Evolutionary conservation across 2,797 vertebrate species (phyloP).

Genomic region (Botia almorhae): DNA sequence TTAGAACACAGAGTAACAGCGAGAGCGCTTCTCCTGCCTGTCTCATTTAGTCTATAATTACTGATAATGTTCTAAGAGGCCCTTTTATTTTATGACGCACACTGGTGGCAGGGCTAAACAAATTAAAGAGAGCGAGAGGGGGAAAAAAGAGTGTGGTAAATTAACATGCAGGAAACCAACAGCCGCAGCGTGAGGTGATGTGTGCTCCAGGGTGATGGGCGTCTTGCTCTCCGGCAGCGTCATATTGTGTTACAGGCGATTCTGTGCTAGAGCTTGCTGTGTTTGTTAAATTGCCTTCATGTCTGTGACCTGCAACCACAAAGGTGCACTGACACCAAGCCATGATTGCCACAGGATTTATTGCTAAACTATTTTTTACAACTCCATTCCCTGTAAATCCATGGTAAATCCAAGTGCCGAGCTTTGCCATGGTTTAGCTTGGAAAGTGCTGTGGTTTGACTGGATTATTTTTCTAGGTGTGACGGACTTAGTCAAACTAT

Average conservation of each 20-base stretch:
- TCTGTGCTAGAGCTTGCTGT: constrained; percentile 31
- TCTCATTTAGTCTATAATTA: constrained; percentile 76
- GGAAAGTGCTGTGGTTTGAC: background rate
- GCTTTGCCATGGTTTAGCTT: background rate
- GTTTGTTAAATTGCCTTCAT: constrained; percentile 33
- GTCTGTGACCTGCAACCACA: constrained; percentile 28
- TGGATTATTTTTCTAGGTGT: background rate
- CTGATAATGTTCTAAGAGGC: constrained; percentile 65
- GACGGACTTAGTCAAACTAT: background rate
- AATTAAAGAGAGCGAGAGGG: constrained; percentile 17
- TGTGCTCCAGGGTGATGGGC: constrained; percentile 38
- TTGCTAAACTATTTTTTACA: constrained; percentile 28
- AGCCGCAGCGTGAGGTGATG: constrained; percentile 32
- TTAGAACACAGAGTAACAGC: constrained; percentile 69
- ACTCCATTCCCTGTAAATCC: background rate
- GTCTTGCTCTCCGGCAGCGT: constrained; percentile 20
- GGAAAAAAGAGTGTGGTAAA: constrained; percentile 9
- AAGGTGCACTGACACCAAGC: constrained; percentile 40
- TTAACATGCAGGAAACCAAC: constrained; percentile 46
- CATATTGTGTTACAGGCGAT: constrained; percentile 55
- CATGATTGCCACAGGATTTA: constrained; percentile 37
- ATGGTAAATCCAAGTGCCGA: background rate
- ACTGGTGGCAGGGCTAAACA: constrained; percentile 33
- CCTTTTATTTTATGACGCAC: constrained; percentile 57
- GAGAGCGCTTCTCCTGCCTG: constrained; percentile 63